phyloP scores from a whole-genome alignment of 2,888 invertebrate species.

The Caenorhabditis zanzibari region DNA sequence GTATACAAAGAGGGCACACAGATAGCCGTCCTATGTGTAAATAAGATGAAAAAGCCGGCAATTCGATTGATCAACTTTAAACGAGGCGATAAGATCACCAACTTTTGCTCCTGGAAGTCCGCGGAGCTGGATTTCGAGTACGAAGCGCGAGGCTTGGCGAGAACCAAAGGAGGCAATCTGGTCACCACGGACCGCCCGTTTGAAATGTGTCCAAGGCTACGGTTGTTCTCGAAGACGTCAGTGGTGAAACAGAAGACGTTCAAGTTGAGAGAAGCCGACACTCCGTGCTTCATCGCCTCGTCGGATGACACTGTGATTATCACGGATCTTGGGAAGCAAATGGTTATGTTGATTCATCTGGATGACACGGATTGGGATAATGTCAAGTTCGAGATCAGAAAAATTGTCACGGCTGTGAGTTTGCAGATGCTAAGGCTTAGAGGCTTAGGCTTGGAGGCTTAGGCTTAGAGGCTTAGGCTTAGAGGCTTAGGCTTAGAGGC shows the following conservation, averaged over 20 bases:
- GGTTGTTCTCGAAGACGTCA: slow-evolving; percentile 21
- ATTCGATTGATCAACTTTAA: slow-evolving; percentile 10
- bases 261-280: slow-evolving; percentile 5
- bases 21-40: slow-evolving; percentile 57
- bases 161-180: slow-evolving; percentile 35
- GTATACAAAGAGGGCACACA: slow-evolving; percentile 55
- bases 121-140: slow-evolving; percentile 4
- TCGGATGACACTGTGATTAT: slow-evolving; percentile 37
- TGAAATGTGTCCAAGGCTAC: not conserved
- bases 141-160: slow-evolving; percentile 36
- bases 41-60: slow-evolving; percentile 3
- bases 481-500: too few species aligned
- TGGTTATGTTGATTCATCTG: slow-evolving; percentile 14
- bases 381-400: not conserved
- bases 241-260: not conserved
- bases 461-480: too few species aligned
- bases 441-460: too few species aligned
- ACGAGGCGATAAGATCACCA: not conserved
- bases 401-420: slow-evolving; percentile 16
- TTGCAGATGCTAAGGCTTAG: too few species aligned
- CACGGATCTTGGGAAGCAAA: slow-evolving; percentile 53
- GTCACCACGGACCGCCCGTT: slow-evolving; percentile 39
- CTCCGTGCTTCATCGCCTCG: slow-evolving; percentile 50
- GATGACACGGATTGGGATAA: slow-evolving; percentile 38
- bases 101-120: slow-evolving; percentile 21